A percentile compares a stretch with the other conserved stretches of the same genome.
Conservation (phyloP, 2,113 vertebrate species). For the Canis aureus region DNA sequence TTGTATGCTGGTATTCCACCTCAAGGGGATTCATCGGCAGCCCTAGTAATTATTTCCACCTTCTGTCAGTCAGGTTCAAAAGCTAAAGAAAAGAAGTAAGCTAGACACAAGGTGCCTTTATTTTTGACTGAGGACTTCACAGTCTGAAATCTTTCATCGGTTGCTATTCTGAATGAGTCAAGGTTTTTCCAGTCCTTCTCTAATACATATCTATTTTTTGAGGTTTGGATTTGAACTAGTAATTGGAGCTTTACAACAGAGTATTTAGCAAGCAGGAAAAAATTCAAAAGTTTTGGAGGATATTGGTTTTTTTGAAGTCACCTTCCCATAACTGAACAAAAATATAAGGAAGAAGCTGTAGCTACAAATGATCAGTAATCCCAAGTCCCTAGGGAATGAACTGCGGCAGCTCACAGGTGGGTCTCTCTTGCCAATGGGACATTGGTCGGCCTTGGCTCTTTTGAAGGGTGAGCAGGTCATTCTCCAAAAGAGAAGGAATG, state of each 20-base stretch:
- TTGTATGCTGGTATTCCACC: not conserved
- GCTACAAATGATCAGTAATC: not conserved
- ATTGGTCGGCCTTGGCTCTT: not conserved
- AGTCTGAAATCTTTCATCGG: slow-evolving; percentile 56
- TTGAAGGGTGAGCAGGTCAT: not conserved
- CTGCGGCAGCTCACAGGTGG: not conserved
- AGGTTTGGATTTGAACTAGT: slow-evolving; percentile 61
- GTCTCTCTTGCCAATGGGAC: not conserved
- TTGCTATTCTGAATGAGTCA: slow-evolving; percentile 56
- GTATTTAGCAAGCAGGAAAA: slow-evolving; percentile 57
- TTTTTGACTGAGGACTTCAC: not conserved
- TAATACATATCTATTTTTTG: slow-evolving; percentile 51
- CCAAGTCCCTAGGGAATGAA: not conserved
- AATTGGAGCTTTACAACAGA: slow-evolving; percentile 50
- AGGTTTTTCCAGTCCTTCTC: slow-evolving; percentile 56
- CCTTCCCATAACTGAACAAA: slow-evolving; percentile 49
- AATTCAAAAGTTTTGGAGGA: slow-evolving; percentile 32
- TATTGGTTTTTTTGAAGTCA: slow-evolving; percentile 55
- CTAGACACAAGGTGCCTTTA: not conserved
- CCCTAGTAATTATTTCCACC: not conserved
- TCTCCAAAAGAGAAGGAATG: not conserved
- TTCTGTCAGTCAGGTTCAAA: slow-evolving; percentile 27
- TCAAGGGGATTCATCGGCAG: not conserved
- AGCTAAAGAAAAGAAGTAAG: not conserved
- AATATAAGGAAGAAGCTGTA: slow-evolving; percentile 35